Percentiles rank a stretch among this genome's conserved stretches.
phyloP scores from a whole-genome alignment of 23 tunicate genomes.

The Ciona savignyi region DNA sequence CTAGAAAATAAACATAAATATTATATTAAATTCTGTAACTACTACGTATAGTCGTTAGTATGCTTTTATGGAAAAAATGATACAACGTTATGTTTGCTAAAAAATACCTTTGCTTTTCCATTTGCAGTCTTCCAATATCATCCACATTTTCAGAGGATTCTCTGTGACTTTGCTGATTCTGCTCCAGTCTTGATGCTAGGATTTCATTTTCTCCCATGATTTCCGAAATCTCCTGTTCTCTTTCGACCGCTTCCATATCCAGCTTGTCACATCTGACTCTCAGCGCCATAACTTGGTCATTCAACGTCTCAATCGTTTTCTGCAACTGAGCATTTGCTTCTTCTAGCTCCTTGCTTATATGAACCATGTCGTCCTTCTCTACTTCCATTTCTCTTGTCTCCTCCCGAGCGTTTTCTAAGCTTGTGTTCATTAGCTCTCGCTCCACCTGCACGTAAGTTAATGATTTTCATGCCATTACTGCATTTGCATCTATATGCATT shows the following conservation, averaged over 20 bases:
- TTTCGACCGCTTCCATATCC: slow-evolving; percentile 18
- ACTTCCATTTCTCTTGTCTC: slow-evolving; percentile 19
- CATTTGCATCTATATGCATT: neutral
- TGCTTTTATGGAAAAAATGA: too few relatives aligned
- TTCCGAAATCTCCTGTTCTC: slow-evolving; percentile 12
- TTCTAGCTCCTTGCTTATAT: slow-evolving; percentile 13
- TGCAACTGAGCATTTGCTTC: slow-evolving; percentile 17
- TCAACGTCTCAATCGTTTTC: slow-evolving; percentile 21
- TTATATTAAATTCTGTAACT: too few relatives aligned
- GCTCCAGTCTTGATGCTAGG: neutral
- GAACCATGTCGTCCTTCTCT: neutral
- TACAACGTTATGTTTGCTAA: too few relatives aligned
- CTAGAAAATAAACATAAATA: too few relatives aligned
- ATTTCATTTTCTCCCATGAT: slow-evolving; percentile 6
- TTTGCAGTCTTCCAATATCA: neutral
- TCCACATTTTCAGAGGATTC: neutral
- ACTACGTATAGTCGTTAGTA: too few relatives aligned
- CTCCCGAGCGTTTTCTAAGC: slow-evolving; percentile 42
- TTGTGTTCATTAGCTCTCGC: slow-evolving; percentile 40
- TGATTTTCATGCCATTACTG: neutral
- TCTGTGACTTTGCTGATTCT: neutral
- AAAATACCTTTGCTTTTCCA: neutral
- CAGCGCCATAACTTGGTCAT: slow-evolving; percentile 14
- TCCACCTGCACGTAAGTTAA: slow-evolving; percentile 20
- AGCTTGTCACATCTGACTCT: slow-evolving; percentile 17